Percentiles rank a stretch among this genome's conserved stretches.
These are phyloP conservation scores for Bombus superbus DNA, from an alignment of 1,140 invertebrate species.

Conservation along the genomic window DNA sequence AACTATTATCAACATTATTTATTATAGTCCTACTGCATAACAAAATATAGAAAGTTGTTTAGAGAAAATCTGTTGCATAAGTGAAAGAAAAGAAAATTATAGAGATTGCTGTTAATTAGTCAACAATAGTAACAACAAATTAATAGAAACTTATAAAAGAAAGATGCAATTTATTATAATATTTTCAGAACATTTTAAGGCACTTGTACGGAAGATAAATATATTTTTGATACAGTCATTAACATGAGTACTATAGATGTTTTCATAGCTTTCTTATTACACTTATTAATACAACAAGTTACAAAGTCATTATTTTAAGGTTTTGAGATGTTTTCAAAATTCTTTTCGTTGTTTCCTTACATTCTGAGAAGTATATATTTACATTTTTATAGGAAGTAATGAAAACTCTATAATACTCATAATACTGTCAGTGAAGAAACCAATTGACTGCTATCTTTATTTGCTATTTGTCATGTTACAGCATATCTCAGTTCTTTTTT, in stretches of 20 bases:
- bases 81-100: neutral
- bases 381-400: conserved; percentile 2
- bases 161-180: conserved; percentile 68
- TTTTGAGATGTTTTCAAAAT: neutral
- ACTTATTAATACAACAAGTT: neutral
- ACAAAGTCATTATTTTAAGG: neutral
- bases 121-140: conserved; percentile 6
- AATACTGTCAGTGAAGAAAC: conserved; percentile 48
- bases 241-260: conserved; percentile 56
- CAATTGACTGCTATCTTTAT: conserved; percentile 40
- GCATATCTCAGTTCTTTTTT: conserved; percentile 1
- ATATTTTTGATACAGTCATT: conserved; percentile 53
- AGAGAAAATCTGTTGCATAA: neutral
- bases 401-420: conserved; percentile 69
- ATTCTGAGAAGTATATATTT: neutral
- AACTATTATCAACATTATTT: conserved; percentile 33
- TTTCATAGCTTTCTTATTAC: neutral
- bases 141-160: conserved; percentile 43
- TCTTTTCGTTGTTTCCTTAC: conserved; percentile 7
- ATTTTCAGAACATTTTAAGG: conserved; percentile 71
- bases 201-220: conserved; percentile 69
- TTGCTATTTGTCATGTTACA: conserved; percentile 49
- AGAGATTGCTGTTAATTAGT: neutral
- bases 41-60: conserved; percentile 3
- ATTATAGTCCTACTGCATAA: conserved; percentile 5